Percentiles rank a stretch among this genome's conserved stretches.
Evolutionary conservation across 53 echinoderm and acorn worm genomes (phyloP).

Genomic region (Holothuria scabra): DNA sequence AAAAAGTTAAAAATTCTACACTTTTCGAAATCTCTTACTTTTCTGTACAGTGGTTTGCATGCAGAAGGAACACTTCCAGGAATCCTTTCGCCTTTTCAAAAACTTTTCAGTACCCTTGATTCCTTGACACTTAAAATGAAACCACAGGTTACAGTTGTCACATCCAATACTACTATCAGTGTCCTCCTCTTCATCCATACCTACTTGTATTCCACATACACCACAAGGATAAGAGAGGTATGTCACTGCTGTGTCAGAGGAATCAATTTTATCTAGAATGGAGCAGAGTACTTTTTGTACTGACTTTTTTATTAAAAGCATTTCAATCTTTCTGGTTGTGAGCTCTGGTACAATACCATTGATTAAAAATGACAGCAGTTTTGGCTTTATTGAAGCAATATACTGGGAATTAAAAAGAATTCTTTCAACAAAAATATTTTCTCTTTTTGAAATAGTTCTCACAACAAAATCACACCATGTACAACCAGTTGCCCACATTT

Average conservation of each 20-base stretch:
- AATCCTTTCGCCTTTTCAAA: conserved; percentile 41
- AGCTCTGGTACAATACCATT: conserved; percentile 56
- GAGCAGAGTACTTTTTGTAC: conserved; percentile 56
- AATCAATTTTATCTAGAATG: conserved; percentile 53
- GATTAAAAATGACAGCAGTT: conserved; percentile 52
- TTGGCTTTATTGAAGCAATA: conserved; percentile 42
- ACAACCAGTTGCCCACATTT: conserved; percentile 56
- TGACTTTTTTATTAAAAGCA: conserved; percentile 44
- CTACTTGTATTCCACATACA: conserved; percentile 2
- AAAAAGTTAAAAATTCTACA: conserved; percentile 19
- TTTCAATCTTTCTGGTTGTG: conserved; percentile 34
- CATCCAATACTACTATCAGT: conserved; percentile 56
- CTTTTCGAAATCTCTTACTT: neutral
- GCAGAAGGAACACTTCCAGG: conserved; percentile 58
- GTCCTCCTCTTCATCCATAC: neutral
- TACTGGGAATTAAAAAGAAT: conserved; percentile 36
- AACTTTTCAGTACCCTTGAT: conserved; percentile 47
- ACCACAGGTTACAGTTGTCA: conserved; percentile 66
- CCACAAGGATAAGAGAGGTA: conserved; percentile 33
- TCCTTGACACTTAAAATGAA: conserved; percentile 60
- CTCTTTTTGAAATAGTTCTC: conserved; percentile 24
- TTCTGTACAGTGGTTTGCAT: conserved; percentile 25
- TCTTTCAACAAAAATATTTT: conserved; percentile 64
- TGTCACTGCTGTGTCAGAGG: neutral
- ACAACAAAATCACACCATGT: conserved; percentile 67